phyloP scores from a whole-genome alignment of 1,140 invertebrate genomes.

The Lasioglossum albipes region DNA sequence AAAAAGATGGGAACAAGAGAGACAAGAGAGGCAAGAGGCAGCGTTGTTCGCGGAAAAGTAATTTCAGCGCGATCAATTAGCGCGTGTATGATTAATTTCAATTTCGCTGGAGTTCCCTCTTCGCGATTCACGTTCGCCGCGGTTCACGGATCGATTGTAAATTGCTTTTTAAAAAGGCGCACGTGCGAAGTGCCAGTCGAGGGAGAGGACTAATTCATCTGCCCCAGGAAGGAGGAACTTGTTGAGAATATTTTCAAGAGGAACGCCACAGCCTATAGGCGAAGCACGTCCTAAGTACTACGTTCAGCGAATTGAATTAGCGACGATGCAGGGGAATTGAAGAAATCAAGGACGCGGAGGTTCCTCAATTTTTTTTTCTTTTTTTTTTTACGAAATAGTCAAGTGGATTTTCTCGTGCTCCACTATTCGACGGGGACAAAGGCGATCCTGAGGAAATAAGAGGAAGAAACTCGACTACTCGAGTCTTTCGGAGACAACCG shows the following conservation, averaged over 20 bases:
- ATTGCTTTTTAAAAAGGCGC: not conserved
- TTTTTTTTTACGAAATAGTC: not conserved
- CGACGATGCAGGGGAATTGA: not conserved
- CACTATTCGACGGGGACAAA: not conserved
- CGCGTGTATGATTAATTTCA: too few species aligned
- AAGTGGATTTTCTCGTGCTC: not conserved
- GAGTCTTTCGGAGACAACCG: too few species aligned
- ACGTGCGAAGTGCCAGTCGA: not conserved
- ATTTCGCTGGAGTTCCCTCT: too few species aligned
- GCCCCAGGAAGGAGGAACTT: not conserved
- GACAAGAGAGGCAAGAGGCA: too few species aligned
- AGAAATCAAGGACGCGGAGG: not conserved
- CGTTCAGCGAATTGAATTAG: conserved; percentile 13
- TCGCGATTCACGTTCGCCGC: too few species aligned
- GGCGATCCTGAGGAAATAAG: not conserved
- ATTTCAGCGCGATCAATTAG: too few species aligned
- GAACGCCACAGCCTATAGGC: not conserved
- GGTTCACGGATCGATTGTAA: not conserved
- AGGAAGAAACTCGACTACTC: not conserved
- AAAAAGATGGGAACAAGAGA: too few species aligned
- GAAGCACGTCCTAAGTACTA: too few species aligned
- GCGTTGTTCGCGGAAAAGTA: too few species aligned
- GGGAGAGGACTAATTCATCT: not conserved
- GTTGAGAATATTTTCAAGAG: not conserved
- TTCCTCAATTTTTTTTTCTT: conserved; percentile 1